Evolutionary conservation across 2,797 vertebrate genomes (phyloP), one percentile per base, ranked within the genome.

Genomic region (Tolypeutes matacus): DNA sequence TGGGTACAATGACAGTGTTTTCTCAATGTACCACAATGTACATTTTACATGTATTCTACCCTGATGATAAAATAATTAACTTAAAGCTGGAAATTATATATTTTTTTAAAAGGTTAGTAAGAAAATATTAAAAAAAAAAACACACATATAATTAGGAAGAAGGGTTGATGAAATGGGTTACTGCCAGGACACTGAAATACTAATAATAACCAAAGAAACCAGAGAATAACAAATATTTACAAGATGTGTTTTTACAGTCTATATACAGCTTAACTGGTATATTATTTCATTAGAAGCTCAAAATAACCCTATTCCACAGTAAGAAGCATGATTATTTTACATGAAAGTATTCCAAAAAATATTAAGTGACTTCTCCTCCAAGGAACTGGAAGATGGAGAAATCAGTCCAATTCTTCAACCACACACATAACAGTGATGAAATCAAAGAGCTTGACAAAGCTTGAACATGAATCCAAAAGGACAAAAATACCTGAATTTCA

Each of bases 231-330:
- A 72, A 82, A 82, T 34, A 60, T 29, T 70, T 82, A 82, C 39
- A 82, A 27, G 25, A 27, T 49, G 11, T 51, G 11, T 46, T 46
- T 49, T 21, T 29, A 36, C 4, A 72, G 72, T 3, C 58, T 49
- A 49, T 18, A 51, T 5, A 46, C 34, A 42, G 60, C 21, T 70
- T 86, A 49, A 86, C 46, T 58, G 34, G 39, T 36, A 23, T 49
- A 70, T 70, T 49, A 70, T 46, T 69, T 86, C 73, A 86, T 86
- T 70, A 93, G 5, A 51, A 53, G 20, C 7, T 62, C 27, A 70
- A 3, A 51, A 31, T 73, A 94, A 94, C 42, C 23, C 46, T 97
- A 60, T 51, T 75, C 64, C 23, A 92, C 60, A 14, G 60, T 13
- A 18, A 9, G 25, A 78, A 70, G 7, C 78, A 8, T 51, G 86